These are phyloP conservation scores for Argyra leucocephala DNA, from an alignment of 2,888 invertebrate species.

Conservation along the genomic window DNA sequence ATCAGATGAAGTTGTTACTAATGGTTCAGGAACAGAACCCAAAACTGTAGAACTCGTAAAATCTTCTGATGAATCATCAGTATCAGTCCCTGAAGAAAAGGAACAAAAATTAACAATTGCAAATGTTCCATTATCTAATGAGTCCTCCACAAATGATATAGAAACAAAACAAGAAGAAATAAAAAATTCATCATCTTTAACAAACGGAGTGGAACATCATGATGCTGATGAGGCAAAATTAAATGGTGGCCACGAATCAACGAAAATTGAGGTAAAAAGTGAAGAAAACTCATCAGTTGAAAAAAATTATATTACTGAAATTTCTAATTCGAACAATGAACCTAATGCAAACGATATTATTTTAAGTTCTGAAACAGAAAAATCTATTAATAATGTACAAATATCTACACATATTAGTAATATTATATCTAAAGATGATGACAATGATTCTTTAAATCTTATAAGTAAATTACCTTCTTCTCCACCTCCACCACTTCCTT, in stretches of 20 bases:
- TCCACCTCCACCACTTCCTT: slow-evolving; percentile 60
- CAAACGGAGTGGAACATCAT: slow-evolving; percentile 29
- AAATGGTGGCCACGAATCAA: slow-evolving; percentile 29
- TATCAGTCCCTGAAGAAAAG: slow-evolving; percentile 20
- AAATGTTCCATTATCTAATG: neutral
- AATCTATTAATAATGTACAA: slow-evolving; percentile 25
- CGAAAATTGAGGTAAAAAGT: slow-evolving; percentile 27
- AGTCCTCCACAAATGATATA: neutral
- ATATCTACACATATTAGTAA: slow-evolving; percentile 35
- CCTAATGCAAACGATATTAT: slow-evolving; percentile 23
- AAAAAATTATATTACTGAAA: slow-evolving; percentile 14
- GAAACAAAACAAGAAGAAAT: slow-evolving; percentile 16
- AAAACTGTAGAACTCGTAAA: slow-evolving; percentile 24
- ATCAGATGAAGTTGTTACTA: slow-evolving; percentile 19
- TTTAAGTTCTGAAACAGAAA: slow-evolving; percentile 26
- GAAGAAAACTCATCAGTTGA: slow-evolving; percentile 19
- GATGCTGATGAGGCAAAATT: slow-evolving; percentile 31
- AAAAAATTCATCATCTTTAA: slow-evolving; percentile 25
- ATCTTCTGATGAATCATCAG: slow-evolving; percentile 23
- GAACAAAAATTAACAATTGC: slow-evolving; percentile 19
- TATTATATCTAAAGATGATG: slow-evolving; percentile 23
- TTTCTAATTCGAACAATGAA: neutral
- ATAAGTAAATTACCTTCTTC: slow-evolving; percentile 8
- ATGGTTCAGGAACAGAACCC: slow-evolving; percentile 20
- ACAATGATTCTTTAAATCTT: slow-evolving; percentile 16